A percentile compares a stretch with the other conserved stretches of the same genome.
phyloP scores from a whole-genome alignment of 2,797 vertebrate species.

The Gymnoscopelus braueri region DNA sequence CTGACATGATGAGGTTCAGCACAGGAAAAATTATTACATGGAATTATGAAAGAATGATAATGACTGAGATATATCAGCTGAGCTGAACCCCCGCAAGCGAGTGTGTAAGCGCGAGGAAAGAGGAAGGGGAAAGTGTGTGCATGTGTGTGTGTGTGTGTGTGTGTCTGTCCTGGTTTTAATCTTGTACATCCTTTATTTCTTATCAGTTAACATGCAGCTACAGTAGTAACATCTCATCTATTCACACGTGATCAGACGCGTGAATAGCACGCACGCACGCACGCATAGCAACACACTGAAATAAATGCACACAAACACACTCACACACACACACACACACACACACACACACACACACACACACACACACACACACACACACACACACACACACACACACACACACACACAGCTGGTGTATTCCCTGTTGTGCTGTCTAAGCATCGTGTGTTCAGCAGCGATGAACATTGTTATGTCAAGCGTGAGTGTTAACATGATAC shows the following conservation, averaged over 20 bases:
- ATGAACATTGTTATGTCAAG: slow-evolving; percentile 54
- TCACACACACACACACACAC: no score
- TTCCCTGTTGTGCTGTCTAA: no score
- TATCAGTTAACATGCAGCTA: slow-evolving; percentile 70
- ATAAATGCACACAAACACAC: no score
- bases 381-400: no score
- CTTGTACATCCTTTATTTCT: slow-evolving; percentile 65
- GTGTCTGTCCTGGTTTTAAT: slow-evolving; percentile 67
- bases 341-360: no score
- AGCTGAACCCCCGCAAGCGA: slow-evolving; percentile 39
- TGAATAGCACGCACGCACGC: no score
- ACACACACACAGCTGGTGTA: no score
- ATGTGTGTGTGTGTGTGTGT: slow-evolving; percentile 31
- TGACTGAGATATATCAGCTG: slow-evolving; percentile 63
- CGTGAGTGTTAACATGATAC: slow-evolving; percentile 60
- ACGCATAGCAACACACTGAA: no score
- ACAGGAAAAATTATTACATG: slow-evolving; percentile 68
- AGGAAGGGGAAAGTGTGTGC: slow-evolving; percentile 20
- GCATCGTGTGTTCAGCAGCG: slow-evolving; percentile 29
- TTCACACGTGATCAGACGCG: no score
- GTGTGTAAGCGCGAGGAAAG: slow-evolving; percentile 33
- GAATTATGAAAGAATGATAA: slow-evolving; percentile 73
- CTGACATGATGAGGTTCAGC: slow-evolving; percentile 27
- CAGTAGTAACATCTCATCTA: no score
- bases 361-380: no score